Evolutionary conservation across 2,113 vertebrate genomes (phyloP), one percentile per base, ranked within the genome.

Genomic region (Callopanchax toddi): DNA sequence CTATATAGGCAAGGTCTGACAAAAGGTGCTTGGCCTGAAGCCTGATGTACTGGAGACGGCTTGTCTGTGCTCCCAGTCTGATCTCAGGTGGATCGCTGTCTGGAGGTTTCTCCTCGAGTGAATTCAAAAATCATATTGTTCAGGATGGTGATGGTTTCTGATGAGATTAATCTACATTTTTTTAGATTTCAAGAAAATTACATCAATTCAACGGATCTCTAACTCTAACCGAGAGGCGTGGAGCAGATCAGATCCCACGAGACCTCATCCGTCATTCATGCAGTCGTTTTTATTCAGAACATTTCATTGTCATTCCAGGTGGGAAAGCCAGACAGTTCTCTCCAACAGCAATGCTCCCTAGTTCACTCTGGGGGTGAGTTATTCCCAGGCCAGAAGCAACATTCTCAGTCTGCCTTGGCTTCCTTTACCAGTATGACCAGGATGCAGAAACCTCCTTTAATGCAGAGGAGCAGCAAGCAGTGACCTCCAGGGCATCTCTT

Each of bases 11-110:
- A 20, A 49, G 49, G 32, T 15, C 40, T 42, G 50, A 46, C 63
- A 69, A 60, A 63, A 67, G 73, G 44, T 26, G 32, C 32, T 36
- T 70, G 71, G 73, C 37, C 42, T 61, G 39, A 25, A 48, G 62
- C 67, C 67, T 29, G 68, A 52, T 70, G 63, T 58, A 20, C 11
- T 20, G 29, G 20, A 64, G 68, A 85, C 80, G 60, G 54, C 52
- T 18, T 40, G 22, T 20, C 29, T 74, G 40, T 62, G 51, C 69
- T 78, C 76, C 79, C 32, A 55, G 40, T 58, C 61, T 73, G 54
- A 88, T 79, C 59, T 60, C 74, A 55, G 25, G 72, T 83, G 46
- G 52, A 71, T 69, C 32, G 51, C 45, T 71, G 49, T 64, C 62
- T n/a, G 1, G 5, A 56, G 43, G 53, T 46, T 21, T 68, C 52